Conservation (phyloP, 2,888 invertebrate genomes). For the Polietes domitor region DNA sequence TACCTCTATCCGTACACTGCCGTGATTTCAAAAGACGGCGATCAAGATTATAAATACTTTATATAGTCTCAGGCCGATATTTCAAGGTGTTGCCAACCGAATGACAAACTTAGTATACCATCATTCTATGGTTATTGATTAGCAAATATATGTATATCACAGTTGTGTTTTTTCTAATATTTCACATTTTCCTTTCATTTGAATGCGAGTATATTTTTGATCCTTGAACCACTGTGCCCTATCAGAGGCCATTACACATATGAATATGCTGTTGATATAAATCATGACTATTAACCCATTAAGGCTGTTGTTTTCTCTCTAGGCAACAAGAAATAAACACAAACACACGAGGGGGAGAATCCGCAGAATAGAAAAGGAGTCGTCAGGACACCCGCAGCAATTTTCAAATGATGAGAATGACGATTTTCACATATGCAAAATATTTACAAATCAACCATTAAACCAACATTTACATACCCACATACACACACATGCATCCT, state of each 20-base stretch:
- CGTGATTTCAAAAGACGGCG: too few species aligned
- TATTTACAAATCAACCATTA: constrained; percentile 35
- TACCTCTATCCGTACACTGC: too few species aligned
- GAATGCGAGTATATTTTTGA: neutral
- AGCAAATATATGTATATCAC: too few species aligned
- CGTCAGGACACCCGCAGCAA: constrained; percentile 49
- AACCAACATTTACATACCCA: constrained; percentile 25
- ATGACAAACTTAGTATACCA: too few species aligned
- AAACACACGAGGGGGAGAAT: neutral
- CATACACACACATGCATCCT: neutral
- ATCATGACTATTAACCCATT: constrained; percentile 66
- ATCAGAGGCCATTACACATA: constrained; percentile 47
- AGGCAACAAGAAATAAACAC: constrained; percentile 21
- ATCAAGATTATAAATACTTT: too few species aligned
- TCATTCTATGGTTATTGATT: too few species aligned
- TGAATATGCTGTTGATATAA: constrained; percentile 53
- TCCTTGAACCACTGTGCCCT: neutral
- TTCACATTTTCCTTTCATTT: too few species aligned
- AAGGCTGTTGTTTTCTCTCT: constrained; percentile 30
- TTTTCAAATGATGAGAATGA: constrained; percentile 33
- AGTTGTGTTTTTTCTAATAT: too few species aligned
- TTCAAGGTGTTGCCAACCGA: too few species aligned
- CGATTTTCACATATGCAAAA: constrained; percentile 54
- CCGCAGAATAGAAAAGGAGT: constrained; percentile 3
- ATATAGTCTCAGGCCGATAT: too few species aligned